These are phyloP conservation scores for Phaethornis superciliosus DNA, from an alignment of 2,113 vertebrate genomes.

Conservation along the genomic window DNA sequence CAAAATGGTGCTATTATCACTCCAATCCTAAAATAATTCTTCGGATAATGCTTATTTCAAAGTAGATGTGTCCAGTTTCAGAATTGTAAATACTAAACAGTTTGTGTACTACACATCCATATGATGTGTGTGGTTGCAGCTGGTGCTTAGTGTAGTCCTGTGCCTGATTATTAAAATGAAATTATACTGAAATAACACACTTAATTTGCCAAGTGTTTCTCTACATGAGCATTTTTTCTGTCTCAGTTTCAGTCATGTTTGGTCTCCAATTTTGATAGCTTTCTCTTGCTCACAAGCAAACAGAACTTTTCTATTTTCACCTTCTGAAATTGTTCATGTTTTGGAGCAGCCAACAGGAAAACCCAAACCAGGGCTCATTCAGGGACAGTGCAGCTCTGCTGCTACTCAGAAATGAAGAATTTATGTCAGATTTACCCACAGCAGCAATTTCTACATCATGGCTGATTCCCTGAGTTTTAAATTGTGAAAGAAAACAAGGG, in stretches of 20 bases:
- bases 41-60: not conserved
- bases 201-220: not conserved
- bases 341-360: not conserved
- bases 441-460: not conserved
- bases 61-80: not conserved
- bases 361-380: not conserved
- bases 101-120: not conserved
- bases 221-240: not conserved
- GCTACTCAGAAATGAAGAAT: not conserved
- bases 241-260: not conserved
- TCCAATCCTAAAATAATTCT: not conserved
- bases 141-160: fast-evolving
- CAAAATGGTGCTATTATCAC: not conserved
- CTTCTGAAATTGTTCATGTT: not conserved
- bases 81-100: not conserved
- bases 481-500: no score
- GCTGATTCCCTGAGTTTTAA: not conserved
- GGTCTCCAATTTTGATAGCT: not conserved
- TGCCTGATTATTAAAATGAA: fast-evolving
- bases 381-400: not conserved
- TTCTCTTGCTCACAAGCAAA: not conserved
- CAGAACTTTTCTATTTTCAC: not conserved
- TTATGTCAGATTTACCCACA: not conserved
- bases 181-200: not conserved
- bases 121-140: fast-evolving